Evolutionary conservation across 2,797 vertebrate genomes (phyloP).

Genomic region (Ambastaia sidthimunki): DNA sequence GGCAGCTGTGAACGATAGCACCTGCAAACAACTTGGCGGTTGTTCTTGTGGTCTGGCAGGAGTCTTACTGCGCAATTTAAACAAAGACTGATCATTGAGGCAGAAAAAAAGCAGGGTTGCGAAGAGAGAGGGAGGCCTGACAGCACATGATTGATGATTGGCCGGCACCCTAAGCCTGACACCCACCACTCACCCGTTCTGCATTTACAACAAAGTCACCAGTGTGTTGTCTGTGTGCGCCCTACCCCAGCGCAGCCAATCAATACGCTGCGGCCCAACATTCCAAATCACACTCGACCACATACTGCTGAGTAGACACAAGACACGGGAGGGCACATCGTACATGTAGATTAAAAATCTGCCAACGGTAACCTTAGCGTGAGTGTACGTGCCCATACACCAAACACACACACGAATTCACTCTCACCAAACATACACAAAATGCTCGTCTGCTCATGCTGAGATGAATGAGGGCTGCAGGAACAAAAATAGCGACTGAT

Average conservation of each 20-base stretch:
- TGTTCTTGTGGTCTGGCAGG: conserved; percentile 84
- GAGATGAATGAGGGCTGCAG: conserved; percentile 10
- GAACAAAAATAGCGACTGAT: conserved; percentile 8
- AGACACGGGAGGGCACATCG: conserved; percentile 73
- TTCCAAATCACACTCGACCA: conserved; percentile 68
- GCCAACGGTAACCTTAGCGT: conserved; percentile 71
- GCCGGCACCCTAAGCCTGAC: conserved; percentile 81
- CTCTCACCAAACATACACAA: not conserved
- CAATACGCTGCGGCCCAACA: conserved; percentile 76
- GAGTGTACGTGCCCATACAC: not conserved
- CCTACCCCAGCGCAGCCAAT: conserved; percentile 75
- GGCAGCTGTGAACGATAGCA: conserved; percentile 85
- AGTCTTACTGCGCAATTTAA: conserved; percentile 85
- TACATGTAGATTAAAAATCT: conserved; percentile 81
- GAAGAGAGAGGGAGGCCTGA: conserved; percentile 66
- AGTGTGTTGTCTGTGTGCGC: conserved; percentile 59
- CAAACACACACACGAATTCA: conserved; percentile 14
- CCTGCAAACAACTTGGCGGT: conserved; percentile 86
- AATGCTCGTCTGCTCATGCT: conserved; percentile 31
- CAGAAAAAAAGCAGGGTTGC: conserved; percentile 70
- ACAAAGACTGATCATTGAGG: conserved; percentile 83
- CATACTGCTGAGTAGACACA: conserved; percentile 79
- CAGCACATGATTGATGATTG: conserved; percentile 84
- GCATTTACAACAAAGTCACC: conserved; percentile 71
- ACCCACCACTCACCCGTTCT: conserved; percentile 77